Evolutionary conservation across 2,888 invertebrate genomes (phyloP).

Genomic region (Leptinotarsa haldemani): DNA sequence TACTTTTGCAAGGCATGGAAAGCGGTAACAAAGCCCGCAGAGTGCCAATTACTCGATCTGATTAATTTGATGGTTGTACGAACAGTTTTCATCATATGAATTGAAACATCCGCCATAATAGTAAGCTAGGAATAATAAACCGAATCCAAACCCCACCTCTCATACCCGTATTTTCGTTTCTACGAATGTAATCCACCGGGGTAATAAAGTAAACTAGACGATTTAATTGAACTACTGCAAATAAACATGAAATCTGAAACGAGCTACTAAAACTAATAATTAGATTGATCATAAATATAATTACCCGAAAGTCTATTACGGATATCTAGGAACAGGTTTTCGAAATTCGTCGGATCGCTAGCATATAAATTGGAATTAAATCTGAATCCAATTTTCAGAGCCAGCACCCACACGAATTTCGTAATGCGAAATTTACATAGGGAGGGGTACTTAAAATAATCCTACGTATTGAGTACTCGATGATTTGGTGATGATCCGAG

Average conservation of each 20-base stretch:
- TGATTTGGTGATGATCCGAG: background rate
- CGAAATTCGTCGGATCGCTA: constrained; percentile 21
- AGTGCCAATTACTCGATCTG: background rate
- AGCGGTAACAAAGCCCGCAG: background rate
- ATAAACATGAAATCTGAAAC: constrained; percentile 32
- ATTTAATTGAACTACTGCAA: constrained; percentile 32
- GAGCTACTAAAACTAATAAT: constrained; percentile 34
- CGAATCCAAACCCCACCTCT: background rate
- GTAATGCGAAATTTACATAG: constrained; percentile 22
- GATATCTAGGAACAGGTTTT: constrained; percentile 25
- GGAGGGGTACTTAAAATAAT: background rate
- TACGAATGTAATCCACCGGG: constrained; percentile 24
- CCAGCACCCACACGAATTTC: constrained; percentile 9
- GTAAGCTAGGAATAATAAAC: background rate
- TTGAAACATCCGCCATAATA: background rate
- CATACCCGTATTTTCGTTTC: constrained; percentile 3
- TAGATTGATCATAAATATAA: constrained; percentile 29
- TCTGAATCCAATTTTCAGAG: constrained; percentile 23
- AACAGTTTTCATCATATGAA: background rate
- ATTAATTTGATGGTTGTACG: background rate
- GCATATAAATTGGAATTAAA: constrained; percentile 29
- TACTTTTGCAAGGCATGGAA: background rate
- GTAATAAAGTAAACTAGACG: constrained; percentile 31
- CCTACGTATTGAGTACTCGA: constrained; percentile 1
- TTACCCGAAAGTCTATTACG: constrained; percentile 22